These are phyloP conservation scores for Calidris pygmaea DNA, from an alignment of 2,113 vertebrate genomes.

Conservation along the genomic window DNA sequence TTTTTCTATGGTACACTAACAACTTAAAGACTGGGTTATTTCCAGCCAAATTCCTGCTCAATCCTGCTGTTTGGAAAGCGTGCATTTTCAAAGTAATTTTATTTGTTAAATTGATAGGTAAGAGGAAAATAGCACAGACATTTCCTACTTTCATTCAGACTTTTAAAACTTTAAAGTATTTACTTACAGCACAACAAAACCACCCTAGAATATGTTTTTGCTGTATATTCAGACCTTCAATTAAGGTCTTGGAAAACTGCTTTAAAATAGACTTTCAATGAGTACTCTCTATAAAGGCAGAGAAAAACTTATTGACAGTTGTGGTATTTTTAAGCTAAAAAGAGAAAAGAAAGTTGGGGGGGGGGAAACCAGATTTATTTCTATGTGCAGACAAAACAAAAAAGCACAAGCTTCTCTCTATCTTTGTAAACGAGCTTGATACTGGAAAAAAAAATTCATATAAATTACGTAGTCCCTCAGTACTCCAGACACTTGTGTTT, in stretches of 20 bases:
- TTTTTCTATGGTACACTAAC: not conserved
- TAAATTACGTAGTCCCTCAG: not conserved
- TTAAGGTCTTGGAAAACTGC: not conserved
- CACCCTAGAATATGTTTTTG: not conserved
- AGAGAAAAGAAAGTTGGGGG: not conserved
- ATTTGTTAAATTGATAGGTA: not conserved
- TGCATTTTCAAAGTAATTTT: not conserved
- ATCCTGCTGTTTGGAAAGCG: not conserved
- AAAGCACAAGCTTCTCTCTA: not conserved
- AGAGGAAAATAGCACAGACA: not conserved
- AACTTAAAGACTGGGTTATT: not conserved
- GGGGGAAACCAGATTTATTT: not conserved
- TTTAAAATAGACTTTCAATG: not conserved
- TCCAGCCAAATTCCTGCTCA: not conserved
- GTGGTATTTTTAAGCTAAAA: not conserved
- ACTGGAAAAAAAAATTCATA: not conserved
- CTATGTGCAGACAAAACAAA: not conserved
- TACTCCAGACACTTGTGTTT: not conserved
- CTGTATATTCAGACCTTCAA: not conserved
- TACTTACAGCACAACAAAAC: not conserved
- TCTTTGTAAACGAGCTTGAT: not conserved
- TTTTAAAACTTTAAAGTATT: not conserved
- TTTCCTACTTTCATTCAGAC: not conserved
- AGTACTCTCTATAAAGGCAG: not conserved
- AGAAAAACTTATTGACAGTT: not conserved